Conservation (phyloP, 2,113 vertebrate genomes). For the Lepus americanus region DNA sequence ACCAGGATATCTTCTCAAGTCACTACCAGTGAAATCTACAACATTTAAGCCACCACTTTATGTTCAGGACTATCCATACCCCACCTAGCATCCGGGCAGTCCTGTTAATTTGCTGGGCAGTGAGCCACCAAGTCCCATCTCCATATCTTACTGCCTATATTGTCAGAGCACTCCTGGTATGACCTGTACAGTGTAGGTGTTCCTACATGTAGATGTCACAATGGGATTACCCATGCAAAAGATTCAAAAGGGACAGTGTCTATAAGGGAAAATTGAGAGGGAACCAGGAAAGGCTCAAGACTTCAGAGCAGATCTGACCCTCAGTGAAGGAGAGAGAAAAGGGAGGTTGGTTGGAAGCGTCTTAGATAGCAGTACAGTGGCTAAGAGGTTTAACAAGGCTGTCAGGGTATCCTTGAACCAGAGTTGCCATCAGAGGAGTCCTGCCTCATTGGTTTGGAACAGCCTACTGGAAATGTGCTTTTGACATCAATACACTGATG, state of each 20-base stretch:
- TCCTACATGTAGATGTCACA: background rate
- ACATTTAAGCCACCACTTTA: background rate
- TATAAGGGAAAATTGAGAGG: background rate
- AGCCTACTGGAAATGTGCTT: background rate
- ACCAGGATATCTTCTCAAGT: background rate
- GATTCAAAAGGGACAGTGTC: background rate
- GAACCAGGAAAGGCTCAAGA: background rate
- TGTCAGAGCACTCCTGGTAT: background rate
- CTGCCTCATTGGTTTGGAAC: background rate
- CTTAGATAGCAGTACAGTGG: background rate
- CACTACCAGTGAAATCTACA: background rate
- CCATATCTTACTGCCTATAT: background rate
- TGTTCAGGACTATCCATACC: background rate
- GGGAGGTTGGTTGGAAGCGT: background rate
- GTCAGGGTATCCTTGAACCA: background rate
- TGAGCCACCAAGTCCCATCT: background rate
- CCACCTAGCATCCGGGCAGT: background rate
- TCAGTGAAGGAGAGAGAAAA: background rate
- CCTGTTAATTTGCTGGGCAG: background rate
- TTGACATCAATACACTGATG: conserved; percentile 24
- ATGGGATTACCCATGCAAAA: background rate
- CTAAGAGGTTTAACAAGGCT: conserved; percentile 24
- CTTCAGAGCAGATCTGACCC: background rate
- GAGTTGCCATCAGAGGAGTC: background rate
- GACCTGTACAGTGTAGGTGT: background rate